Base-by-base conservation (phyloP, 2,888 invertebrate species). In the Hydropsyche betteni region DNA sequence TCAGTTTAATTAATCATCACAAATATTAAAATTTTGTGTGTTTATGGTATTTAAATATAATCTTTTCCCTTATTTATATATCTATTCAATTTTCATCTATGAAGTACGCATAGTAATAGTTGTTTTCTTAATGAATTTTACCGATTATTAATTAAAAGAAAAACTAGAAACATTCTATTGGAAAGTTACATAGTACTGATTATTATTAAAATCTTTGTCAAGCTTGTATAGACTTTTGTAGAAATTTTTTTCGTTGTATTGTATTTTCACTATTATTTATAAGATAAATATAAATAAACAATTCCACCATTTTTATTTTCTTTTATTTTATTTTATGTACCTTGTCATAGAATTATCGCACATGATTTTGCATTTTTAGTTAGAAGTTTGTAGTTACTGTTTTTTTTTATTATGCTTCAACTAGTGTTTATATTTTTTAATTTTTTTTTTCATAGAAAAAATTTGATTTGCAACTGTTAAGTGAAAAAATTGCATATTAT, bases 261-360 rank as follows among this genome's bases (percentile, higher is more conserved):
- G 12, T 61, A 24, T 55, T 55, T 73, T 75, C 55, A 55, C 76
- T 69, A 61, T 73, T 14, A 72, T 71, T 70, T 74, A 69, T 74
- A 70, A 51, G 55, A 75, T 75, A 71, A 74, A 36, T 53, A 58
- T 8, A 58, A 58, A 58, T 24, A 58, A 58, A 58, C 8, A 24
- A 58, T 8, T 58, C 58, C 16, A 58, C 58, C 58, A 58, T 58
- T 33, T 24, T 24, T 24, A 24, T 24, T 24, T 64, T 64, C 6
- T 44, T 68, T 69, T 61, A 73, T 69, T 51, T 69, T 71, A 16
- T 70, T 70, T 61, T 76, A 24, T 61, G 70, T 51, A 61, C 74
- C 58, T 34, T 69, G 58, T 50, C 52, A 24, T 34, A 58, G 74
- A 58, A 51, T 44, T 69, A 64, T 77, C 55, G 50, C 69, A 69